Conservation (phyloP, 2,888 invertebrate genomes). For the Hirtodrosophila alboralis region DNA sequence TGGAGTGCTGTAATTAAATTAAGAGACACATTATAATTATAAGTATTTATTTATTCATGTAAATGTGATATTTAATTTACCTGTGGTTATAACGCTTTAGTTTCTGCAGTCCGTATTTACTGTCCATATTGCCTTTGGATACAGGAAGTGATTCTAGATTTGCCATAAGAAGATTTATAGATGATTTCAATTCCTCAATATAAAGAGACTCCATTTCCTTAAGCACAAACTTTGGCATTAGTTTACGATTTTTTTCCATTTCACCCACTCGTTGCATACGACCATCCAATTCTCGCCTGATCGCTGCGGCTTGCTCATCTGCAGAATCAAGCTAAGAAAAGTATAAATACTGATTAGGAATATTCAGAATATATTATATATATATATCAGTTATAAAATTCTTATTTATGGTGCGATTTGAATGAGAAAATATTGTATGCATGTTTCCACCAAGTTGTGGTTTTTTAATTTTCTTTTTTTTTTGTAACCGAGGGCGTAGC, state of each 20-base stretch:
- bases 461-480: no score
- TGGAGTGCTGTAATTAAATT: constrained; percentile 74
- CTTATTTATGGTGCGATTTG: no score
- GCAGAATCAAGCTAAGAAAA: constrained; percentile 96
- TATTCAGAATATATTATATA: no score
- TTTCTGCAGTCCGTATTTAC: constrained; percentile 98
- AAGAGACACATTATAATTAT: not conserved
- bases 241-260: constrained; percentile 98
- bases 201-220: constrained; percentile 99
- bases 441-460: no score
- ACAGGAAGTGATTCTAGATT: constrained; percentile 99
- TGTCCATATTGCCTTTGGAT: constrained; percentile 98
- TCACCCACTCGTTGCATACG: constrained; percentile 98
- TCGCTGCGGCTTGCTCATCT: constrained; percentile 99
- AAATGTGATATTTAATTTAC: constrained; percentile 85
- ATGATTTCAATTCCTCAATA: constrained; percentile 98
- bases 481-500: no score
- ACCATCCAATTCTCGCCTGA: constrained; percentile 98
- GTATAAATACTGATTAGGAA: no score
- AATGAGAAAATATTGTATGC: no score
- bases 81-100: constrained; percentile 99
- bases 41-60: not conserved
- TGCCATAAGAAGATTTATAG: constrained; percentile 98
- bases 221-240: constrained; percentile 99
- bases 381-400: no score